phyloP scores from a whole-genome alignment of 2,888 invertebrate genomes.

The Lymantria dispar region DNA sequence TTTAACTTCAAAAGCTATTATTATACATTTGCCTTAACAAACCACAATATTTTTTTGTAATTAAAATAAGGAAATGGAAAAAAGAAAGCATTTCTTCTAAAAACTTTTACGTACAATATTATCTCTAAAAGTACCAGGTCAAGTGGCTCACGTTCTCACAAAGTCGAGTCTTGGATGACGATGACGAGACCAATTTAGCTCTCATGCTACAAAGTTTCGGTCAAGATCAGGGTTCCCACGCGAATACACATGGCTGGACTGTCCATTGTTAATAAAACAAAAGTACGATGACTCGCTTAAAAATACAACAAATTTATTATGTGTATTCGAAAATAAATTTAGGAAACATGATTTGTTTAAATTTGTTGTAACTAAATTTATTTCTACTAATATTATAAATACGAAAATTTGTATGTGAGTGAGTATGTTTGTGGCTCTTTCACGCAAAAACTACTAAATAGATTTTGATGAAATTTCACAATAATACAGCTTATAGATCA shows the following conservation, averaged over 20 bases:
- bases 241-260: neutral
- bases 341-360: no score
- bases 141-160: constrained; percentile 46
- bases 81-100: neutral
- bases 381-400: no score
- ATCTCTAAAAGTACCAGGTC: constrained; percentile 11
- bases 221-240: neutral
- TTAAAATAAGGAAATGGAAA: neutral
- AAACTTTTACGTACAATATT: neutral
- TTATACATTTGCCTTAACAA: neutral
- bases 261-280: neutral
- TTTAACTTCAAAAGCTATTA: neutral
- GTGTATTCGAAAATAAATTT: no score
- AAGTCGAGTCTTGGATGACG: constrained; percentile 40
- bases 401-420: no score
- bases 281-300: no score
- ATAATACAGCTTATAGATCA: no score
- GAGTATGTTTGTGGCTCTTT: no score
- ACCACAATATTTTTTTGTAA: neutral
- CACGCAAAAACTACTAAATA: no score
- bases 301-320: no score
- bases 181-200: constrained; percentile 42
- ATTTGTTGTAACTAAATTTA: no score
- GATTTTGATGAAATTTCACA: no score
- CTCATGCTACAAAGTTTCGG: constrained; percentile 23